Conservation (phyloP, 2,888 invertebrate species). For the Eupelmus urozonus region DNA sequence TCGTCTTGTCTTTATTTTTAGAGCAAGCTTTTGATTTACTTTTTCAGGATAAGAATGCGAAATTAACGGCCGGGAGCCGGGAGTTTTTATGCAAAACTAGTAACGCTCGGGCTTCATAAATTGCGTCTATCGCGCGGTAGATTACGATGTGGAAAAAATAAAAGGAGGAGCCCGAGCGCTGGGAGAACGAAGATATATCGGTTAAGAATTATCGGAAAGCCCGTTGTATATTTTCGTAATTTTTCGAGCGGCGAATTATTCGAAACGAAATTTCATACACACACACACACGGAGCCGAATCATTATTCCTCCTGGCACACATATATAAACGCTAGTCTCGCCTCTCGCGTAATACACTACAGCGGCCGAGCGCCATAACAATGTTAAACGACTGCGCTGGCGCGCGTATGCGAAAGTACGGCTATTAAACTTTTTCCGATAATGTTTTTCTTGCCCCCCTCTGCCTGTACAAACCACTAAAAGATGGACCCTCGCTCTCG, state of each 20-base stretch:
- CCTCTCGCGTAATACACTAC: too few species aligned
- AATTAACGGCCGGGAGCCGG: too few species aligned
- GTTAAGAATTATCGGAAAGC: constrained; percentile 30
- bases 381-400: not conserved
- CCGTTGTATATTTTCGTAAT: constrained; percentile 19
- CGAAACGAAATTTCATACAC: constrained; percentile 39
- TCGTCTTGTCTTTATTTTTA: too few species aligned
- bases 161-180: too few species aligned
- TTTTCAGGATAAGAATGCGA: not conserved
- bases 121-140: constrained; percentile 20
- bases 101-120: constrained; percentile 33
- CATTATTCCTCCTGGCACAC: too few species aligned
- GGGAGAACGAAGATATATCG: too few species aligned
- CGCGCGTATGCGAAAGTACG: not conserved
- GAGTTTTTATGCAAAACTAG: too few species aligned
- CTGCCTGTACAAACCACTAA: not conserved
- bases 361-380: not conserved
- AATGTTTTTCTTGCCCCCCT: not conserved
- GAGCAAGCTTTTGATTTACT: too few species aligned
- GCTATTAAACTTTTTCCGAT: constrained; percentile 45
- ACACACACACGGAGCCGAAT: not conserved
- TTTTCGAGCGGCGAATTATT: constrained; percentile 20
- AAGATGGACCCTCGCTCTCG: too few species aligned
- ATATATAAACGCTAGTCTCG: too few species aligned
- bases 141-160: not conserved